Conservation (phyloP, 2,113 vertebrate species). For the Platysteira castanea region DNA sequence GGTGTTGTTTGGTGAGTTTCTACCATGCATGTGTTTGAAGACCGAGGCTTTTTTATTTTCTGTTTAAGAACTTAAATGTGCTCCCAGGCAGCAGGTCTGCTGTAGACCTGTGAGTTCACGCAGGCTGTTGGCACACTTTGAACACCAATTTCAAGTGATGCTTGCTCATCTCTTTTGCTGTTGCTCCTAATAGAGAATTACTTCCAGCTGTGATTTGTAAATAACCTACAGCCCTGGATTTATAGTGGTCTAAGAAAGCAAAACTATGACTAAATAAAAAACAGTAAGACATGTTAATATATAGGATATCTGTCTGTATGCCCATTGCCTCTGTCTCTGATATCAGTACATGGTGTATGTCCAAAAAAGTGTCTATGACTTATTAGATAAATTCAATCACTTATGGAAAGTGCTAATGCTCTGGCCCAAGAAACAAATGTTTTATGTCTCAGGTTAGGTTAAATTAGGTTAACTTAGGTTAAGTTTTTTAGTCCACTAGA, state of each 20-base stretch:
- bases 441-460: background rate
- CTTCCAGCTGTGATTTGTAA: background rate
- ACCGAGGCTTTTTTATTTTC: background rate
- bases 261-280: background rate
- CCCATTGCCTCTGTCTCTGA: background rate
- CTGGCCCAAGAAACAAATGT: background rate
- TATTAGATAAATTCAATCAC: background rate
- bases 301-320: background rate
- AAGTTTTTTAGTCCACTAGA: background rate
- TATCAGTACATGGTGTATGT: fast-evolving
- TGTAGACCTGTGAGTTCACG: background rate
- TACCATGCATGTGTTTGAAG: fast-evolving
- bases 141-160: background rate
- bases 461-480: background rate
- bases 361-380: background rate
- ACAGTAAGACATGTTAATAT: background rate
- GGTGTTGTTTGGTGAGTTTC: background rate
- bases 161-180: background rate
- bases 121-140: background rate
- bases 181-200: background rate
- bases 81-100: background rate
- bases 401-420: background rate
- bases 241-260: background rate
- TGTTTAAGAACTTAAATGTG: background rate
- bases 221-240: background rate